Evolutionary conservation across 2,113 vertebrate genomes (phyloP), one percentile per base, ranked within the genome.

Genomic region (Sminthopsis crassicaudata): DNA sequence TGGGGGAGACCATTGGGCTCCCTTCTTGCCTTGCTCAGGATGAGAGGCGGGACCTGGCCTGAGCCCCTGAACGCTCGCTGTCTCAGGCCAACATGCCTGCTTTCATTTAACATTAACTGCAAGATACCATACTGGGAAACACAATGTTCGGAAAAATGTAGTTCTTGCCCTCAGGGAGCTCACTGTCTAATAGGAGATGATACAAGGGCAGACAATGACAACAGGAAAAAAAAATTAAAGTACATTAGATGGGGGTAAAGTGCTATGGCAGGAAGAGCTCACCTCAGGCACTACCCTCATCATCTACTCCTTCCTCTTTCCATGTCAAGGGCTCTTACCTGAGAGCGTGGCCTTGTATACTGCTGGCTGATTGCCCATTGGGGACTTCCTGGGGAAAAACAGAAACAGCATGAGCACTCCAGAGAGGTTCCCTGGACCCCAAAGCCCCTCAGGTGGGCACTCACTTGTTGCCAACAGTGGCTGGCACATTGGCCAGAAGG

Each of bases 301-400:
- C 42, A 46, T 42, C 36, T n/a, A 36, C 22, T 30, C 23, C 22
- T 52, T 19, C n/a, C 42, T 52, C 90, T 27, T 27, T 42, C 53
- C 42, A 46, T 55, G 91, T 6, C 11, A 12, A 16, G 46, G 84
- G 51, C 48, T 60, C 46, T 94, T 99, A 99, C 99, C 99, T 98
- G 99, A 99, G 95, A 99, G 99, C 0, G 99, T 99, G 98, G 99
- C 99, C 98, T 99, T 99, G 98, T 99, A 99, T 98, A 99, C 98
- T 14, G 99, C 99, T 96, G 99, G 98, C 98, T 99, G 99, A 97
- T 99, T 99, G 92, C 99, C 99, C 98, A 99, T 97, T 94, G 99
- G 99, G 93, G 99, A 99, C 98, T 99, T 98, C 98, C 99, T 99
- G 99, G 97, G 98, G 94, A 97, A 91, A 97, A 94, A 95, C 16